Percentiles rank a stretch among this genome's conserved stretches.
Evolutionary conservation across 2,888 invertebrate species (phyloP).

Genomic region (Piscicola geometra): DNA sequence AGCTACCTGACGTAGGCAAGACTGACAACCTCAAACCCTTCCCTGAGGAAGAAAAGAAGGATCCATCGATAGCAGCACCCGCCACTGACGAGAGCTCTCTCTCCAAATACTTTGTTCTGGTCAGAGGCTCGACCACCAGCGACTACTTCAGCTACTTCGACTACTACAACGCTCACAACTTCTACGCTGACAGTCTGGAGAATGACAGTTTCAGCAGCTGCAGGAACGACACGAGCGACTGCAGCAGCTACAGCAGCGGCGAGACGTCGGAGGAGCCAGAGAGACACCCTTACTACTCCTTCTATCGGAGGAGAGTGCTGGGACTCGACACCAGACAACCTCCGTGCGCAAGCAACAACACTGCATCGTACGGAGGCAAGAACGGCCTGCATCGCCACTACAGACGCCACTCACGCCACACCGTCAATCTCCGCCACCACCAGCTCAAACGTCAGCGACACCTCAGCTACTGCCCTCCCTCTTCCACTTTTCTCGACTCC

Average conservation of each 20-base stretch:
- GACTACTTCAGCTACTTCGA: constrained; percentile 14
- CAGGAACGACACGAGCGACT: constrained; percentile 8
- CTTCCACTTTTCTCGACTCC: background rate
- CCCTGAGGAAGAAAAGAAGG: background rate
- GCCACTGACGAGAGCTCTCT: background rate
- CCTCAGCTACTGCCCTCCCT: constrained; percentile 9
- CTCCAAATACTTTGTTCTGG: background rate
- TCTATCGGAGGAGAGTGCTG: constrained; percentile 27
- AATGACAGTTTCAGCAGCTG: constrained; percentile 12
- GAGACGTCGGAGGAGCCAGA: constrained; percentile 3
- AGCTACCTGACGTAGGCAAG: background rate
- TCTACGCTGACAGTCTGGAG: background rate
- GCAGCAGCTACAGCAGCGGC: constrained; percentile 3
- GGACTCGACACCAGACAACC: constrained; percentile 22
- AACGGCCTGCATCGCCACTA: constrained; percentile 5
- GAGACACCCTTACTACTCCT: constrained; percentile 24
- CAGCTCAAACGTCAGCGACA: constrained; percentile 1
- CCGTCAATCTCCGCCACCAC: constrained; percentile 8
- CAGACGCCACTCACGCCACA: constrained; percentile 9
- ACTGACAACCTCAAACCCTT: background rate
- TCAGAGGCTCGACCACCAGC: constrained; percentile 14
- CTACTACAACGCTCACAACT: constrained; percentile 3
- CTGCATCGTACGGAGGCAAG: background rate
- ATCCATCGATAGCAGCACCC: background rate
- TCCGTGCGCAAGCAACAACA: constrained; percentile 6